A percentile compares a stretch with the other conserved stretches of the same genome.
Conservation (phyloP, 2,888 invertebrate genomes). For the Odontocolon sp. region DNA sequence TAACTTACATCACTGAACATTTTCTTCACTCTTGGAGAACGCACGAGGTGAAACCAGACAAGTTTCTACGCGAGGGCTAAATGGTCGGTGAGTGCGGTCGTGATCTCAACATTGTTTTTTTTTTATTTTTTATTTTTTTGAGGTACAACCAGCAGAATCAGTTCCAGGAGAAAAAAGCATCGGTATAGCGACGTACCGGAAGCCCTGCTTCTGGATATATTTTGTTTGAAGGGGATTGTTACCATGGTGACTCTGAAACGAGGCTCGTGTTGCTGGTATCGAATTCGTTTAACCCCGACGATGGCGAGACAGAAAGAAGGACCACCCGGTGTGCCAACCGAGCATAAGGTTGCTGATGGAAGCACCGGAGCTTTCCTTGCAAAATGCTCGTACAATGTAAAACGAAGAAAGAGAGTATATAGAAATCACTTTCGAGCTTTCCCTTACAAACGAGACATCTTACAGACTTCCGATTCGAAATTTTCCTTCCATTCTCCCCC, state of each 20-base stretch:
- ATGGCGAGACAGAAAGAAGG: slow-evolving; percentile 29
- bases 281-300: slow-evolving; percentile 64
- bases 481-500: not conserved
- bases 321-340: no score
- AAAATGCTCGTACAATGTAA: not conserved
- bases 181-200: slow-evolving; percentile 30
- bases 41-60: not conserved
- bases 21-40: slow-evolving; percentile 24
- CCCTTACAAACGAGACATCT: not conserved
- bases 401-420: not conserved
- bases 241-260: slow-evolving; percentile 66
- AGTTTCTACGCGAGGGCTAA: slow-evolving; percentile 11
- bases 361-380: not conserved
- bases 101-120: no score
- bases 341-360: not conserved
- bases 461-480: not conserved
- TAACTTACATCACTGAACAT: not conserved
- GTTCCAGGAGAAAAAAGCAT: not conserved
- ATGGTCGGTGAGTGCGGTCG: slow-evolving; percentile 31
- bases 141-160: slow-evolving; percentile 17
- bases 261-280: slow-evolving; percentile 62
- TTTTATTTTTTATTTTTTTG: no score
- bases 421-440: slow-evolving; percentile 20
- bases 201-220: slow-evolving; percentile 51
- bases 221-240: slow-evolving; percentile 72